These are phyloP conservation scores for Macrosoma leucophasiata DNA, from an alignment of 2,888 invertebrate genomes.

Conservation along the genomic window DNA sequence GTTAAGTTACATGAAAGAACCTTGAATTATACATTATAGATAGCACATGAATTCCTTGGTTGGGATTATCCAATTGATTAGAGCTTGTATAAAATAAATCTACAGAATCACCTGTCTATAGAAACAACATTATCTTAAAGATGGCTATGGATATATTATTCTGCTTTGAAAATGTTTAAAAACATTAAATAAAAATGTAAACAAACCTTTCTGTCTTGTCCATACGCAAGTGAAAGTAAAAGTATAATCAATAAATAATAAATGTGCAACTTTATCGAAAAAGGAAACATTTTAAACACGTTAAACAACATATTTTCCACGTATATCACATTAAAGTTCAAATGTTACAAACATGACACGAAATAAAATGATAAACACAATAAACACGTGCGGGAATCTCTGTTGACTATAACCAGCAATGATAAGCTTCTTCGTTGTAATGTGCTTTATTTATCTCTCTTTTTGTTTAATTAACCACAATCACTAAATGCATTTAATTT, in stretches of 20 bases:
- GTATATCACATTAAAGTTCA: constrained; percentile 30
- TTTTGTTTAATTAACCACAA: too few species aligned
- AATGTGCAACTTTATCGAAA: constrained; percentile 43
- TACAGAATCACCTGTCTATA: too few species aligned
- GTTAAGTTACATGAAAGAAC: too few species aligned
- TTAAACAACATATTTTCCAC: constrained; percentile 33
- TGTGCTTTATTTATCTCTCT: too few species aligned
- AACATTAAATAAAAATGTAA: constrained; percentile 14
- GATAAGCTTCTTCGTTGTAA: too few species aligned
- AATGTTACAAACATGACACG: constrained; percentile 31
- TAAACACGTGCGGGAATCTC: constrained; percentile 38
- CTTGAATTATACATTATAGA: too few species aligned
- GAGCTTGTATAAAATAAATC: too few species aligned
- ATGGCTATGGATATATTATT: too few species aligned
- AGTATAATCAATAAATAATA: constrained; percentile 39
- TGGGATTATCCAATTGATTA: too few species aligned
- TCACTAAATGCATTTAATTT: too few species aligned
- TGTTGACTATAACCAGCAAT: too few species aligned
- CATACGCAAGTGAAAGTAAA: constrained; percentile 36
- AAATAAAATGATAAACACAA: constrained; percentile 39
- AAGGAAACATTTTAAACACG: constrained; percentile 39
- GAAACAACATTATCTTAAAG: background rate
- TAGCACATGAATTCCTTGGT: too few species aligned
- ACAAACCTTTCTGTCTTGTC: constrained; percentile 57
- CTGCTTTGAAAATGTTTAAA: constrained; percentile 9